A percentile compares a stretch with the other conserved stretches of the same genome.
These are phyloP conservation scores for Muraenolepis orangiensis DNA, from an alignment of 2,797 vertebrate species.

Conservation along the genomic window DNA sequence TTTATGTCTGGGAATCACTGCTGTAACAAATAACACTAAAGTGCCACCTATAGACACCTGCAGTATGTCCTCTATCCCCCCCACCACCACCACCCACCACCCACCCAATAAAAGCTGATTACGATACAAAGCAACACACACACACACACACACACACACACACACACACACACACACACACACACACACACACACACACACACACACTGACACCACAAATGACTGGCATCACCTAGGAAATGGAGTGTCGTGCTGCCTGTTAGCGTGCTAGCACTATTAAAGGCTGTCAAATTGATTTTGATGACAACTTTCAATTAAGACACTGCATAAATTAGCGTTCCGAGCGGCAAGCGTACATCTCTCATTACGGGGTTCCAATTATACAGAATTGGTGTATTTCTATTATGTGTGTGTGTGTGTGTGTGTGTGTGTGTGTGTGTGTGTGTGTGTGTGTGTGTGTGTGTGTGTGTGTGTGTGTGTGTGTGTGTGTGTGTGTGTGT, in stretches of 20 bases:
- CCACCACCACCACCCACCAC: no score
- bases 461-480: not conserved
- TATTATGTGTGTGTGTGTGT: not conserved
- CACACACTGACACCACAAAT: constrained; percentile 42
- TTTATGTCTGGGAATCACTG: no score
- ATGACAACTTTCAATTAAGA: constrained; percentile 75
- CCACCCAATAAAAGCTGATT: no score
- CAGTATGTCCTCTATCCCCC: no score
- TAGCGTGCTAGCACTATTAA: constrained; percentile 67
- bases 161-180: constrained; percentile 10
- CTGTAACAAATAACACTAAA: not conserved
- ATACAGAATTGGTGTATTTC: constrained; percentile 6
- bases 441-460: constrained; percentile 2
- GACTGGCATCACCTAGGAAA: constrained; percentile 47
- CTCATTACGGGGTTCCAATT: constrained; percentile 56
- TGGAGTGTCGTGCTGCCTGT: constrained; percentile 48
- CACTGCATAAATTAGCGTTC: constrained; percentile 63
- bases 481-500: constrained; percentile 8
- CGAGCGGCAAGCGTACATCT: constrained; percentile 58
- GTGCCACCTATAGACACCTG: not conserved
- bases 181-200: constrained; percentile 15
- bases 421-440: not conserved
- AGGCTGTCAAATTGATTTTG: constrained; percentile 70
- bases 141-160: constrained; percentile 15
- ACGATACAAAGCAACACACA: not conserved